Evolutionary conservation across 2,113 vertebrate genomes (phyloP), one percentile per base, ranked within the genome.

Genomic region (Saccopteryx leptura): DNA sequence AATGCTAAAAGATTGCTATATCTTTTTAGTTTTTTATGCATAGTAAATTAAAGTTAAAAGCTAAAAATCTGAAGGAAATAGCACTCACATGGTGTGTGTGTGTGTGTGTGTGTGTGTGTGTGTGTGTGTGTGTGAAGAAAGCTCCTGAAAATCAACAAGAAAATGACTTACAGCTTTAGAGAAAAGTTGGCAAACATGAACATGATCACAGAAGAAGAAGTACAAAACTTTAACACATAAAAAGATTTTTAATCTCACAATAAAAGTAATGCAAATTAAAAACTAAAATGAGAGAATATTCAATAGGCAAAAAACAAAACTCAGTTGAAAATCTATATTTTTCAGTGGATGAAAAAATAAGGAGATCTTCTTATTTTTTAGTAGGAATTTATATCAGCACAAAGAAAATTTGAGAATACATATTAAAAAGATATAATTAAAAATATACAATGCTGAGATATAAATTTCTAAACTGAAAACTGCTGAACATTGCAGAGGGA

Each of bases 381-480:
- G 12, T 12, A 82, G 39, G 9, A 81, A 28, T 50, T 75, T 88
- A 72, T 65, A 23, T 56, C 19, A 88, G 33, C 56, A 68, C 21
- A 46, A 33, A 65, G 19, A 74, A 52, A 75, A 46, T 17, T 76
- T 58, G 60, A 94, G 83, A 82, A 61, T 18, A 68, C 18, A 19
- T 19, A 76, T 61, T 82, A 1, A 88, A 87, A 86, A 72, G 39
- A 75, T 48, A 21, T 6, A 68, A 54, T 48, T 74, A 28, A 58
- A 50, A 75, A 84, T 28, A 33, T 61, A 83, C 17, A 60, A 58
- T 76, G 60, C 9, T 78, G n/a, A 61, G 46, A 10, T 61, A 79
- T 72, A 87, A 33, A 88, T 76, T 88, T 88, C 54, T 69, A 84
- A 78, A 84, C 48, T 90, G 48, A 48, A 92, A 89, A 79, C 26